Evolutionary conservation across 2,113 vertebrate species (phyloP).

Genomic region (Andinoacara biseriatus): DNA sequence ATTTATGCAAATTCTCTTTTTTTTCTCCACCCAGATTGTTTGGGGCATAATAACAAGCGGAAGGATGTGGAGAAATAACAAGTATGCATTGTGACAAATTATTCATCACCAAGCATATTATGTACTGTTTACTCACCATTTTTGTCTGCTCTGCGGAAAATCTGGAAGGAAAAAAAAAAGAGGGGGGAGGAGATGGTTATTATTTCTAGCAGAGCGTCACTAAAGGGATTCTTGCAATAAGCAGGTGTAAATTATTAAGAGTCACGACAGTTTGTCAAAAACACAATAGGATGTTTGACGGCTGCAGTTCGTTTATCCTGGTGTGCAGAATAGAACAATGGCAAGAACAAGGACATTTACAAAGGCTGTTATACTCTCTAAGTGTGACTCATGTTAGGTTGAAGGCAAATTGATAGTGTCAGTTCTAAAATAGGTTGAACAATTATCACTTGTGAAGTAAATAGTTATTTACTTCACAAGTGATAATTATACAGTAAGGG

Average conservation of each 20-base stretch:
- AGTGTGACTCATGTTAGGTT: conserved; percentile 14
- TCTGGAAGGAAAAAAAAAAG: conserved; percentile 64
- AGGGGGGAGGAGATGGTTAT: conserved; percentile 3
- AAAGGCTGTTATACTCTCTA: not conserved
- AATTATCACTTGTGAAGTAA: conserved; percentile 10
- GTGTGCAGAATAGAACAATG: not conserved
- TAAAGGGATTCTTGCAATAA: conserved; percentile 10
- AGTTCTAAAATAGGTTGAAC: not conserved
- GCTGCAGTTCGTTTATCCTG: not conserved
- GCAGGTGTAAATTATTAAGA: conserved; percentile 17
- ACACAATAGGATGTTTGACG: not conserved
- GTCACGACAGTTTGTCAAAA: conserved; percentile 11
- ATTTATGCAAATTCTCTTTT: conserved; percentile 31
- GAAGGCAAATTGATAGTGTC: not conserved
- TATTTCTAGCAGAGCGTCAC: conserved; percentile 1
- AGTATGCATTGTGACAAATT: conserved; percentile 24
- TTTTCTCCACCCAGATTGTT: conserved; percentile 10
- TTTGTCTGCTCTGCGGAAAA: conserved; percentile 84
- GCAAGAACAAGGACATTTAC: not conserved
- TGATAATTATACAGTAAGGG: not conserved
- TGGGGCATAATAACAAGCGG: conserved; percentile 4
- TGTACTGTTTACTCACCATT: conserved; percentile 75
- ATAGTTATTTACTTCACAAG: conserved; percentile 1
- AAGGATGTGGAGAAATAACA: not conserved
- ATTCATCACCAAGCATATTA: not conserved